Evolutionary conservation across 2,888 invertebrate genomes (phyloP).

Genomic region (Polyommatus icarus): DNA sequence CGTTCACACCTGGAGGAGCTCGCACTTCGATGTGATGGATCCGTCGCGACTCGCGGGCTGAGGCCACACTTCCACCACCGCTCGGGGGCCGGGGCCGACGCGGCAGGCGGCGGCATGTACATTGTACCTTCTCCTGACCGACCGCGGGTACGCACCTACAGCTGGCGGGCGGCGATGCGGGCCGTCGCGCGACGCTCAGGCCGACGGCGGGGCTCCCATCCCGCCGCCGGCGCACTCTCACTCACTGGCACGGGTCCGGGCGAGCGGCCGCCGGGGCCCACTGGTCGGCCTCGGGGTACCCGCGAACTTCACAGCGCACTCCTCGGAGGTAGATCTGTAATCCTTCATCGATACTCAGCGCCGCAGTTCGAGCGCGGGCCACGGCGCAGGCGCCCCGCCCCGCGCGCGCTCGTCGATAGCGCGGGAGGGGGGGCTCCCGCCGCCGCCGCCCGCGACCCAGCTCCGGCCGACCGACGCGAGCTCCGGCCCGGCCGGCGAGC

Average conservation of each 20-base stretch:
- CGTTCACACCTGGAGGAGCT: no score
- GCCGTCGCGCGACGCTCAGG: constrained; percentile 35
- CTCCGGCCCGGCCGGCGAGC: background rate
- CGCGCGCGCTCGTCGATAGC: background rate
- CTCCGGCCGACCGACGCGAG: background rate
- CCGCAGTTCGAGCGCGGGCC: constrained; percentile 32
- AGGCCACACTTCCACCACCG: background rate
- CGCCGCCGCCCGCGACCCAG: background rate
- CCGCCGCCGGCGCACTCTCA: constrained; percentile 37
- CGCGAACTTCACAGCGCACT: constrained; percentile 10
- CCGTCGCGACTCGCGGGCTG: background rate
- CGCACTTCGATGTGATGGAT: no score
- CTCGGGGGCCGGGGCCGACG: background rate
- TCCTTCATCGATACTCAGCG: constrained; percentile 22
- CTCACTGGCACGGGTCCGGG: constrained; percentile 29
- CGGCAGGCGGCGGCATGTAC: no score
- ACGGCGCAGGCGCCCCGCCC: constrained; percentile 34
- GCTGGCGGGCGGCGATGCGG: constrained; percentile 34
- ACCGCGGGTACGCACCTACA: constrained; percentile 35
- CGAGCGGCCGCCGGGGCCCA: constrained; percentile 24
- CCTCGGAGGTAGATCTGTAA: constrained; percentile 20
- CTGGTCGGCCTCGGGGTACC: constrained; percentile 14
- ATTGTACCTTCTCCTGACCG: background rate
- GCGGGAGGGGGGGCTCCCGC: background rate
- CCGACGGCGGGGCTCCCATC: constrained; percentile 37